Conservation (phyloP, 2,113 vertebrate species). For the Origma solitaria region DNA sequence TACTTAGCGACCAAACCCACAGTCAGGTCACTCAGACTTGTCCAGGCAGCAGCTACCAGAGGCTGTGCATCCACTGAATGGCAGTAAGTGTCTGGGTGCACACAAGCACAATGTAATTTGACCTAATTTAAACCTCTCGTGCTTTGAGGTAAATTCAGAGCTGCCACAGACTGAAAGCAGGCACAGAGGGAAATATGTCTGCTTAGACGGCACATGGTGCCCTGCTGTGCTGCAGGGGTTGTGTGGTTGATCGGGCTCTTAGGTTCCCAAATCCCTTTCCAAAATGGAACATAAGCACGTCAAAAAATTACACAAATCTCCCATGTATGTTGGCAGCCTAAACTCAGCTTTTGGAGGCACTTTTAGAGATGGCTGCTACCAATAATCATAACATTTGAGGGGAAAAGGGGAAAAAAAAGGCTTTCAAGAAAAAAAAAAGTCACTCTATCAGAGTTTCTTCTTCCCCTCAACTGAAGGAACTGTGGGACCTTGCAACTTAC, state of each 20-base stretch:
- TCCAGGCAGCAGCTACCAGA: neutral
- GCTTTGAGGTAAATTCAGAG: neutral
- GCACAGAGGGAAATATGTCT: neutral
- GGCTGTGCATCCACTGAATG: neutral
- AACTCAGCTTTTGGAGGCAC: neutral
- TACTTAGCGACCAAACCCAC: neutral
- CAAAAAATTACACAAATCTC: neutral
- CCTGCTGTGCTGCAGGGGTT: neutral
- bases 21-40: neutral
- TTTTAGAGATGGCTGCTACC: neutral
- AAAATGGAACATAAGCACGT: neutral
- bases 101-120: neutral
- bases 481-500: neutral
- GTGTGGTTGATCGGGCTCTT: neutral
- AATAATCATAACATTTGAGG: neutral
- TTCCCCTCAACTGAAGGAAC: neutral
- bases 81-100: neutral
- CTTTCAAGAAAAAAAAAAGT: neutral
- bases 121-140: neutral
- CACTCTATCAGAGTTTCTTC: neutral
- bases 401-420: neutral
- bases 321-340: neutral
- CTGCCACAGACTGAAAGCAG: constrained; percentile 5
- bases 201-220: rapidly evolving
- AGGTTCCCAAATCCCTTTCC: neutral